Base-by-base conservation (phyloP, 2,113 vertebrate genomes). In the Seriola quinqueradiata region DNA sequence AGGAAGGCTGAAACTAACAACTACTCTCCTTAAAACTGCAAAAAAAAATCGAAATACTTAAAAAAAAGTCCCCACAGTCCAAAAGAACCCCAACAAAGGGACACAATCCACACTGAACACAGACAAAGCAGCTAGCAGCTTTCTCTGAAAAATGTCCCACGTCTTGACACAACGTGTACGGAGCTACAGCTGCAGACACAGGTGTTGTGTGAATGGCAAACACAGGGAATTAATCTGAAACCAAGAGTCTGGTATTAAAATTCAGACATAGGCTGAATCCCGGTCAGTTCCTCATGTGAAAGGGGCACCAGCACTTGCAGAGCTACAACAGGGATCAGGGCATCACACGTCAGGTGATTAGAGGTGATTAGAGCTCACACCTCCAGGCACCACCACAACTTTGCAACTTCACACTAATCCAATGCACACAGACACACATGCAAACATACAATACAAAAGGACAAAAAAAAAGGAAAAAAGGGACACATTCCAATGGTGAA, bases 271-370 rank as follows among this genome's bases (percentile, higher is more conserved):
- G 73, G 68, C 63, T 59, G 59, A 74, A 52, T 67, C 38, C 25
- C 40, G 11, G 69, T 50, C 34, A 65, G 59, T 46, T 79, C 77
- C 72, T 84, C 83, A 71, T 83, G 75, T 68, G 61, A 78, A 72
- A 65, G 78, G 84, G 72, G 89, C 65, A 83, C 87, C 89, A 84
- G 90, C 74, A 77, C 82, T 81, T 44, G 57, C 57, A 10, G 23
- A 59, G 14, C 63, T 16, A 61, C 60, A 64, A 48, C 52, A 23
- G 83, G 70, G 87, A 93, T 92, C 90, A 92, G 88, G 77, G 88
- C 84, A 76, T 93, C 90, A 91, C 93, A 91, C 92, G 58, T 94
- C 90, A 93, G 91, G 92, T 94, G 92, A 95, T 91, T 91, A 87
- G 77, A 84, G 88, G 90, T 85, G 92, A 94, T 92, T 92, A 91